A percentile compares a stretch with the other conserved stretches of the same genome.
Conservation (phyloP, 2,113 vertebrate species). For the Centropus bengalensis region DNA sequence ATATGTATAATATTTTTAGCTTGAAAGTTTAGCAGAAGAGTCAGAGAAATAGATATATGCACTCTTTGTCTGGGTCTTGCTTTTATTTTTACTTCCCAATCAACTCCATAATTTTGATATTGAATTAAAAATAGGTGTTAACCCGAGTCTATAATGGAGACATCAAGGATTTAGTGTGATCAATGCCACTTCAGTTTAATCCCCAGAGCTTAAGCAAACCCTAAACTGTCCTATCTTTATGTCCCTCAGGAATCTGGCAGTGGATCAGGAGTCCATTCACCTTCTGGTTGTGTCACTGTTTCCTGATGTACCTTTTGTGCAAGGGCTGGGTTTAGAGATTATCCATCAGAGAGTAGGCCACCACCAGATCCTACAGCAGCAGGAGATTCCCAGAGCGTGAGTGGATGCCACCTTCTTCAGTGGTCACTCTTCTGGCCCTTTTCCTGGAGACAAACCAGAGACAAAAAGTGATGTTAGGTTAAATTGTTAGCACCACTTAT, state of each 20-base stretch:
- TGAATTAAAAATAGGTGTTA: slow-evolving; percentile 5
- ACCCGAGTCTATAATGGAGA: neutral
- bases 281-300: neutral
- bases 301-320: neutral
- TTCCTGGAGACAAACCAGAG: neutral
- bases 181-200: neutral
- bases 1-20: neutral
- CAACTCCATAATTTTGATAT: neutral
- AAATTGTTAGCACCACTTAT: neutral
- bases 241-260: neutral
- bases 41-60: neutral
- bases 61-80: neutral
- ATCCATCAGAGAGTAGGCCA: neutral
- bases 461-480: neutral
- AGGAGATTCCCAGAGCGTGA: neutral
- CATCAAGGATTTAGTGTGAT: neutral
- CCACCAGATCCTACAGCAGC: neutral
- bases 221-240: neutral
- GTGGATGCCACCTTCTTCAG: accelerated
- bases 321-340: neutral
- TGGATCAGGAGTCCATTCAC: neutral
- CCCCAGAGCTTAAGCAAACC: neutral
- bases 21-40: slow-evolving; percentile 18
- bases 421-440: neutral
- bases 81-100: neutral